Conservation (phyloP, 1,140 invertebrate genomes). For the Anastatus disparis region DNA sequence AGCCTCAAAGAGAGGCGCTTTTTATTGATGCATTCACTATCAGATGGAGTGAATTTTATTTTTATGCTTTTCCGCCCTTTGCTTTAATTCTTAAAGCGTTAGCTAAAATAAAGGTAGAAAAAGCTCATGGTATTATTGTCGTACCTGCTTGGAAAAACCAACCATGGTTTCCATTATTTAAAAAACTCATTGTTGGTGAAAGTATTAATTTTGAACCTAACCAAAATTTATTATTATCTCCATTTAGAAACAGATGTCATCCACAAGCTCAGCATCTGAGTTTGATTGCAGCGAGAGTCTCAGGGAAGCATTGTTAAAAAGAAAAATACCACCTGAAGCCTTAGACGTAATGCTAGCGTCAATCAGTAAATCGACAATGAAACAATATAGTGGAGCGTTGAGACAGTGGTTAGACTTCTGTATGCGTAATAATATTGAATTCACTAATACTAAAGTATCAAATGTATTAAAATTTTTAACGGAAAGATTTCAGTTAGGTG, state of each 20-base stretch:
- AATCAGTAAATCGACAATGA: constrained; percentile 28
- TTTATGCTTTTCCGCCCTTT: constrained; percentile 35
- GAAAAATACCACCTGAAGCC: constrained; percentile 35
- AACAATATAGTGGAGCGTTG: neutral
- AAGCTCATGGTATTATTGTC: constrained; percentile 37
- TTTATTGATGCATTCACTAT: constrained; percentile 30
- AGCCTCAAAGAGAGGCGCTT: constrained; percentile 19
- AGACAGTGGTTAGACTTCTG: neutral
- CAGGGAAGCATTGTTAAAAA: constrained; percentile 38
- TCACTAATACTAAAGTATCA: constrained; percentile 2
- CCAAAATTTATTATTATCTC: constrained; percentile 37
- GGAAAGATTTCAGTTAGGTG: constrained; percentile 30
- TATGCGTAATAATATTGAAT: neutral
- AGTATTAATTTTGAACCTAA: constrained; percentile 33
- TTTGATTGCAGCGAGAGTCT: constrained; percentile 43
- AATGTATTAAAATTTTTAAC: constrained; percentile 37
- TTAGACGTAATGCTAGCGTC: constrained; percentile 44
- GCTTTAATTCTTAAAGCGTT: too few species aligned
- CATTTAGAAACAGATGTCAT: constrained; percentile 32
- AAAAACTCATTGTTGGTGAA: constrained; percentile 13
- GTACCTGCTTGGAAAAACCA: too few species aligned
- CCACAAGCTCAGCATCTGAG: constrained; percentile 13
- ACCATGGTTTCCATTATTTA: too few species aligned
- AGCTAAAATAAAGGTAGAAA: constrained; percentile 40
- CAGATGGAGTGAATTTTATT: constrained; percentile 20